phyloP scores from a whole-genome alignment of 2,797 vertebrate genomes.

The Garrulus glandarius region DNA sequence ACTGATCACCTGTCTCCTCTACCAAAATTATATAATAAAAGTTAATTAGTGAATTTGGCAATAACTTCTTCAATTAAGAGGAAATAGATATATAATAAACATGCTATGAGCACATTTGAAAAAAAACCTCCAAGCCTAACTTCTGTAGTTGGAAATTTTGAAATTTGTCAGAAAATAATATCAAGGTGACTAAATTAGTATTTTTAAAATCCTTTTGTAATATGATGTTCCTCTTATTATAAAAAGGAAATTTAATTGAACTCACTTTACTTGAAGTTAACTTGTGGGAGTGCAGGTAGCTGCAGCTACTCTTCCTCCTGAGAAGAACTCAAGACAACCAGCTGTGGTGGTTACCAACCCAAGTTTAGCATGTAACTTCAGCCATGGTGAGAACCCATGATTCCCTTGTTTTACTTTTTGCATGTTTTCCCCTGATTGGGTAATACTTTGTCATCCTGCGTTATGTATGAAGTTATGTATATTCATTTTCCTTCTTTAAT shows the following conservation, averaged over 20 bases:
- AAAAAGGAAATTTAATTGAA: not conserved
- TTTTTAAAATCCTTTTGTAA: not conserved
- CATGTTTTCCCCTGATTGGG: too few species aligned
- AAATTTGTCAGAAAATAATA: not conserved
- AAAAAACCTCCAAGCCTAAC: not conserved
- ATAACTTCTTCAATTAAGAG: not conserved
- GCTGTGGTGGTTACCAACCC: too few species aligned
- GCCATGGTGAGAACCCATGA: too few species aligned
- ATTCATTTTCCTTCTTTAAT: too few species aligned
- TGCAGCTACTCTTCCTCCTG: too few species aligned
- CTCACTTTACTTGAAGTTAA: not conserved
- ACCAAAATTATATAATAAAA: not conserved
- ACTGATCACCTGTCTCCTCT: not conserved
- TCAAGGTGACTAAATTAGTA: not conserved
- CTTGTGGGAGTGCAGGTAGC: too few species aligned
- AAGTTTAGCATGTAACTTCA: too few species aligned
- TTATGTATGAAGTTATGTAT: too few species aligned
- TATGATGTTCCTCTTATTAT: not conserved
- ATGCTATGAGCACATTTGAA: not conserved
- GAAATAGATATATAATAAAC: not conserved
- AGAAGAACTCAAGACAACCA: too few species aligned
- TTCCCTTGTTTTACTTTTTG: too few species aligned
- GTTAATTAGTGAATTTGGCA: not conserved
- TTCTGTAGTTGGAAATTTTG: not conserved
- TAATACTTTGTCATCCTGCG: too few species aligned